Evolutionary conservation across 2,113 vertebrate genomes (phyloP).

Genomic region (Poicephalus gulielmi): DNA sequence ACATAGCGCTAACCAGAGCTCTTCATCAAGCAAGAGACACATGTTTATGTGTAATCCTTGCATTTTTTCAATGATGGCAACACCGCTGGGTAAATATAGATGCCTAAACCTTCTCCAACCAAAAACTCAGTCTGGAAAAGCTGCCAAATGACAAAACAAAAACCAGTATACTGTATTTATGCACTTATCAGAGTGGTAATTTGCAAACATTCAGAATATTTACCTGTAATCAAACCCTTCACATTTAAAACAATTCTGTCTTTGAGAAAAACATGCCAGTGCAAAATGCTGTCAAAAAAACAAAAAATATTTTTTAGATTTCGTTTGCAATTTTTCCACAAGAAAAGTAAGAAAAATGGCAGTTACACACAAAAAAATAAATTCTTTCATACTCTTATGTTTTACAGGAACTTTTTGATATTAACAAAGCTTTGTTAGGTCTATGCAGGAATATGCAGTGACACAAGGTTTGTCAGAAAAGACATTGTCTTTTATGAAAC

Average conservation of each 20-base stretch:
- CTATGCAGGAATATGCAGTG: not conserved
- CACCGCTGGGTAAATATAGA: not conserved
- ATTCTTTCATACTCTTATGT: not conserved
- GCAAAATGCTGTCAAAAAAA: not conserved
- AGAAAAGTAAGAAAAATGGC: not conserved
- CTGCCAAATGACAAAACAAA: not conserved
- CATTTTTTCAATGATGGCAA: not conserved
- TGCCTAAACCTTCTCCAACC: not conserved
- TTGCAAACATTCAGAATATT: not conserved
- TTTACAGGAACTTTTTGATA: not conserved
- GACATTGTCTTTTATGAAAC: not conserved
- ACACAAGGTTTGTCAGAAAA: not conserved
- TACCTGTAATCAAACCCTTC: not conserved
- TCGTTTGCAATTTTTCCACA: not conserved
- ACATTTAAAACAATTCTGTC: not conserved
- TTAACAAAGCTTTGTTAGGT: not conserved
- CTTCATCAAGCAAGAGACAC: not conserved
- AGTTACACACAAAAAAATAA: not conserved
- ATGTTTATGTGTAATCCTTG: accelerated
- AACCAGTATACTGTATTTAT: not conserved
- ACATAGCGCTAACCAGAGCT: not conserved
- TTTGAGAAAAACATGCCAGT: not conserved
- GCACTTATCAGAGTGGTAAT: not conserved
- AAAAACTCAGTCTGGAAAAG: not conserved
- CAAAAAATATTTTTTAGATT: not conserved